These are phyloP conservation scores for Rhynchophorus ferrugineus DNA, from an alignment of 1,140 invertebrate genomes.

Conservation along the genomic window DNA sequence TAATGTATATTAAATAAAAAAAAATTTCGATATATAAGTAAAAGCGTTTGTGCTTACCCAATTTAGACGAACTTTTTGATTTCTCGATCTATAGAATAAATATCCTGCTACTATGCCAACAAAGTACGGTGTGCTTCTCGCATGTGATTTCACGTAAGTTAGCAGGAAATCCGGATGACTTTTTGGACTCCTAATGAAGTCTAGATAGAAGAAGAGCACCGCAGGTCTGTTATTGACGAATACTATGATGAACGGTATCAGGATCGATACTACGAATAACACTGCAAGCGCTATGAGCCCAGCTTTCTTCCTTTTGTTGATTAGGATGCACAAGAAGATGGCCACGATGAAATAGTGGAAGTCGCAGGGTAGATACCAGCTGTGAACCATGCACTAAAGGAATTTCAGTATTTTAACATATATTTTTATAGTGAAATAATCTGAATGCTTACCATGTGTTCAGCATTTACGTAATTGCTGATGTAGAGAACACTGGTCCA, in stretches of 20 bases:
- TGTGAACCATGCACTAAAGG: constrained; percentile 61
- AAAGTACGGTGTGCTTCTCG: constrained; percentile 45
- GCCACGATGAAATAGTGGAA: constrained; percentile 64
- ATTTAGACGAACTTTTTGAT: constrained; percentile 20
- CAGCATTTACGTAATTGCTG: constrained; percentile 47
- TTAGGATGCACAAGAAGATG: constrained; percentile 48
- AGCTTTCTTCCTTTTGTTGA: constrained; percentile 37
- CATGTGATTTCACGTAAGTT: constrained; percentile 49
- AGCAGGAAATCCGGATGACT: constrained; percentile 41
- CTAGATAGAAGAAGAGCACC: constrained; percentile 45
- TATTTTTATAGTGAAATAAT: neutral
- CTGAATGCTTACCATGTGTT: constrained; percentile 35
- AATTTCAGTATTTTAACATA: neutral
- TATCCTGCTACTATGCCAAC: constrained; percentile 47
- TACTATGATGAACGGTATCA: constrained; percentile 42
- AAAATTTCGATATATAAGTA: too few species aligned
- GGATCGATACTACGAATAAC: constrained; percentile 20
- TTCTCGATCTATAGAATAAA: constrained; percentile 38
- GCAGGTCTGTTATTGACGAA: constrained; percentile 41
- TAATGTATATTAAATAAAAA: too few species aligned
- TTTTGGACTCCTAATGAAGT: constrained; percentile 44
- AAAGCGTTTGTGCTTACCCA: constrained; percentile 22
- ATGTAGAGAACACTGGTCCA: constrained; percentile 51
- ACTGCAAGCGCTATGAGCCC: constrained; percentile 24
- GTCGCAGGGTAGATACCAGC: constrained; percentile 72